Evolutionary conservation across 2,888 invertebrate genomes (phyloP), one percentile per base, ranked within the genome.

Genomic region (Griposia aprilina): DNA sequence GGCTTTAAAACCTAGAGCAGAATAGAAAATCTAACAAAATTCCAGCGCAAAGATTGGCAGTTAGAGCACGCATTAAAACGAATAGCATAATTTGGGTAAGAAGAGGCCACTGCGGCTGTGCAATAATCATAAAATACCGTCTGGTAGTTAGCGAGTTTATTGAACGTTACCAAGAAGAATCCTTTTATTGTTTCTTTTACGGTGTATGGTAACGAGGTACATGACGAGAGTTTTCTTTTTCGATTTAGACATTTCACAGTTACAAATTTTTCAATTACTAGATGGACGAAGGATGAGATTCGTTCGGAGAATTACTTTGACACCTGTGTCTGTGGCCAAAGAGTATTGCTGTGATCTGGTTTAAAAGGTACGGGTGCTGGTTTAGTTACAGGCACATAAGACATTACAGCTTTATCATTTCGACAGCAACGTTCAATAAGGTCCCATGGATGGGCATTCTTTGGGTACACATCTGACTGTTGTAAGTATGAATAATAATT

Each of bases 71-170:
- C 91, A 89, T 92, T 91, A 90, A 91, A 90, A 76, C 69, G 84
- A 91, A 92, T 90, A 80, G 91, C 88, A 90, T 91, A 92, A 92
- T 91, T 92, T 90, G 85, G 87, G 89, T 82, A 82, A 83, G 77
- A 81, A 83, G 79, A 86, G 88, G 85, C 81, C 87, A 87, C 88
- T 81, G 79, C 55, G 83, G 82, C 83, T 83, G 85, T 78, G 91
- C 88, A 90, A 92, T 92, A 92, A 92, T 90, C 88, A 89, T 92
- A 92, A 92, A 92, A 83, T 85, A 85, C 85, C 87, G 80, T 83
- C 82, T 84, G 83, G 83, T 78, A 84, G 82, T 82, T 87, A 84
- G 80, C 82, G 63, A 81, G 78, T 89, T 90, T 89, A 89, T 89
- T 88, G 85, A 84, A 86, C 81, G 76, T 85, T 87, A 81, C 80